phyloP scores from a whole-genome alignment of 1,140 invertebrate species.

The Drosophila gunungcola region DNA sequence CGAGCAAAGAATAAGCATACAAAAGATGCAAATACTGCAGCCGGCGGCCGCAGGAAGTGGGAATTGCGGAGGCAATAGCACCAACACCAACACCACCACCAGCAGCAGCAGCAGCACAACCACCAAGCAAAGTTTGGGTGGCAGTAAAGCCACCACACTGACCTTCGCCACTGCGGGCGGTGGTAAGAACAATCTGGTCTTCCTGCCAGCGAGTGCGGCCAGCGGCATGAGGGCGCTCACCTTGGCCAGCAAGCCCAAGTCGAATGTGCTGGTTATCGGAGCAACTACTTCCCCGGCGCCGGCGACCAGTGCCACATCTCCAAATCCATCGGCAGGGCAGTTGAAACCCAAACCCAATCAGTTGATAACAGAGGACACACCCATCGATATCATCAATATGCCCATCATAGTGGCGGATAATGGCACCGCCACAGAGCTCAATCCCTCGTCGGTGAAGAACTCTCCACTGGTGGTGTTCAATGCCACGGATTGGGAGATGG shows the following conservation, averaged over 20 bases:
- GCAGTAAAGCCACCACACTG: conserved; percentile 59
- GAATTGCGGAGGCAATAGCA: background rate
- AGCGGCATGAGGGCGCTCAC: conserved; percentile 68
- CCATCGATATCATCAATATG: conserved; percentile 84
- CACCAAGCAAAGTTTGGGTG: conserved; percentile 7
- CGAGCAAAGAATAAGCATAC: conserved; percentile 71
- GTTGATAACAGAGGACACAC: conserved; percentile 86
- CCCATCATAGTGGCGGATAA: conserved; percentile 81
- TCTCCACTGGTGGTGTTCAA: conserved; percentile 71
- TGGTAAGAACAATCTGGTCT: conserved; percentile 72
- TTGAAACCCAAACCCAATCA: conserved; percentile 61
- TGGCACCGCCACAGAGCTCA: conserved; percentile 40
- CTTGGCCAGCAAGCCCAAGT: conserved; percentile 60
- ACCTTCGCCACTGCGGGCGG: conserved; percentile 58
- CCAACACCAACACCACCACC: conserved; percentile 5
- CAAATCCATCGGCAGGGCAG: background rate
- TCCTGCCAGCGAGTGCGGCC: conserved; percentile 60
- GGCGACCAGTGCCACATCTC: conserved; percentile 10
- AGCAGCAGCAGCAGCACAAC: conserved; percentile 7
- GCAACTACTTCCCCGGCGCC: conserved; percentile 35
- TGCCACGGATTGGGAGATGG: conserved; percentile 87
- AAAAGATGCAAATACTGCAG: conserved; percentile 77
- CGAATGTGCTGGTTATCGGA: conserved; percentile 70
- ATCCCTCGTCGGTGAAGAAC: conserved; percentile 26
- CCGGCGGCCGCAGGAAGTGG: conserved; percentile 2